These are phyloP conservation scores for Archips crataeganus DNA, from an alignment of 2,888 invertebrate species.

Conservation along the genomic window DNA sequence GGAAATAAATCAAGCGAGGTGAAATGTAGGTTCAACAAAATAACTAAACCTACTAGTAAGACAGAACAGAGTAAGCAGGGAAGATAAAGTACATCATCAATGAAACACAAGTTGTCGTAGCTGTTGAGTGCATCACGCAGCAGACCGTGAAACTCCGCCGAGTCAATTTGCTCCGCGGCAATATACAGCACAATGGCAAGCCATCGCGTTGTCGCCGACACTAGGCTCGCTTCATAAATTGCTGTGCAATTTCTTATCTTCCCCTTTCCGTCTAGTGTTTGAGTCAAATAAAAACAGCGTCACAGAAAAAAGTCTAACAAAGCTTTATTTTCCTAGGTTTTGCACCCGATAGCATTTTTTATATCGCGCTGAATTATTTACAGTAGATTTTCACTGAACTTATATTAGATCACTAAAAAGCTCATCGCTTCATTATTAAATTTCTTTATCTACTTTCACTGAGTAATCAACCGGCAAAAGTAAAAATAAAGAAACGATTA, in stretches of 20 bases:
- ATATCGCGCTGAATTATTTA: conserved; percentile 4
- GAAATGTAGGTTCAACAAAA: not conserved
- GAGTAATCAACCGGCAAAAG: not conserved
- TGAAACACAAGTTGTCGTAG: conserved; percentile 56
- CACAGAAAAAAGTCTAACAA: conserved; percentile 30
- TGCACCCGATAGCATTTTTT: conserved; percentile 10
- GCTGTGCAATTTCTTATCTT: conserved; percentile 65
- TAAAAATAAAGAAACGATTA: not conserved
- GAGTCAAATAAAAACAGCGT: conserved; percentile 59
- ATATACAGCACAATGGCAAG: conserved; percentile 61
- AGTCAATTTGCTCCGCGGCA: conserved; percentile 76
- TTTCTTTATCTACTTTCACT: conserved; percentile 4
- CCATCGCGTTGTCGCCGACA: conserved; percentile 51
- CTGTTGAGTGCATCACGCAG: conserved; percentile 69
- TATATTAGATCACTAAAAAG: not conserved
- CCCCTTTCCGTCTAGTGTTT: conserved; percentile 56
- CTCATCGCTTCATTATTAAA: not conserved
- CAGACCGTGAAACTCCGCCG: conserved; percentile 76
- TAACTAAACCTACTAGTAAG: conserved; percentile 26
- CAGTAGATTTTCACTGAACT: not conserved
- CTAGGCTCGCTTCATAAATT: conserved; percentile 69
- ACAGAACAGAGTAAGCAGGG: conserved; percentile 57
- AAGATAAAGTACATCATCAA: conserved; percentile 52
- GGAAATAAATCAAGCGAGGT: not conserved
- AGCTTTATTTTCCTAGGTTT: conserved; percentile 36